These are phyloP conservation scores for Anneissia japonica DNA, from an alignment of 35 echinoderm and acorn worm species.

Conservation along the genomic window DNA sequence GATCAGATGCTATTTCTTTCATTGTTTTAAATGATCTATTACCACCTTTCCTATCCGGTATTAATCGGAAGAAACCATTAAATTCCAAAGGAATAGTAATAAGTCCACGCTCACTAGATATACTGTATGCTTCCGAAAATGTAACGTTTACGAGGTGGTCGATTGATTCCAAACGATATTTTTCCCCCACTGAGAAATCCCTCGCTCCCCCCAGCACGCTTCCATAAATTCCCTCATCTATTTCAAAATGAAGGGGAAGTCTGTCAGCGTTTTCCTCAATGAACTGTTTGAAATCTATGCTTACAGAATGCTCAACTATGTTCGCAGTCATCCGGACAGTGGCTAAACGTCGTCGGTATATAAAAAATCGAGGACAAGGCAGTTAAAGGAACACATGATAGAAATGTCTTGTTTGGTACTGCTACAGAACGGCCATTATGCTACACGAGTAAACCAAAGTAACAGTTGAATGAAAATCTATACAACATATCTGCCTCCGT, in stretches of 20 bases:
- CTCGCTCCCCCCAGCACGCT: not conserved
- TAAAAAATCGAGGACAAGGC: no score
- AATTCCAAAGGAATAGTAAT: not conserved
- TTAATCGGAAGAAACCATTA: not conserved
- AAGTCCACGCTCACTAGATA: not conserved
- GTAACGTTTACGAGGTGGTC: not conserved
- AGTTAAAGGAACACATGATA: no score
- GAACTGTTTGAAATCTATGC: not conserved
- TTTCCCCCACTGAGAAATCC: not conserved
- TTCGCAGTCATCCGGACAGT: not conserved
- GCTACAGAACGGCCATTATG: no score
- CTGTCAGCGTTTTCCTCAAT: not conserved
- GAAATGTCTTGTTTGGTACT: no score
- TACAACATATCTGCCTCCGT: no score
- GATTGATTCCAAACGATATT: not conserved
- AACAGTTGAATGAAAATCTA: no score
- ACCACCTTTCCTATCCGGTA: not conserved
- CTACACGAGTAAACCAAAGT: no score
- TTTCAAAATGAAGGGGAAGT: not conserved
- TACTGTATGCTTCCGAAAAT: not conserved
- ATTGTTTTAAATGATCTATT: not conserved
- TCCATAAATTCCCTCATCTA: not conserved
- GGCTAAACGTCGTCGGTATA: no score
- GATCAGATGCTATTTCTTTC: not conserved
- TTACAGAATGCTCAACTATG: not conserved